phyloP scores from a whole-genome alignment of 1,140 invertebrate genomes.

The Neodiprion fabricii region DNA sequence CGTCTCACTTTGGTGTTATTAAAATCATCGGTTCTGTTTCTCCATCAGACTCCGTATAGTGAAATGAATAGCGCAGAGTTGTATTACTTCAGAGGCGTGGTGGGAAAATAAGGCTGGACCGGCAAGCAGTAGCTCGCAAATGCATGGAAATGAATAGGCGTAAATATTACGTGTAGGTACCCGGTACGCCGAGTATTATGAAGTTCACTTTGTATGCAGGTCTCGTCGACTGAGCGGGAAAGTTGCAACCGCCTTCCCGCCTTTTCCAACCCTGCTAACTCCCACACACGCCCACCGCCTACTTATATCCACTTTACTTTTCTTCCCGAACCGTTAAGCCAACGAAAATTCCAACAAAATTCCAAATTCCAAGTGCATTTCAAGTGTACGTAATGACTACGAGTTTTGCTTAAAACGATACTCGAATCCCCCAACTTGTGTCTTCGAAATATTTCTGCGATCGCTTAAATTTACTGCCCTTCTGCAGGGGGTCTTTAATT shows the following conservation, averaged over 20 bases:
- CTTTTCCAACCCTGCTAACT: not conserved
- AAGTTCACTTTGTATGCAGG: constrained; percentile 35
- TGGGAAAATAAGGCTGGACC: constrained; percentile 31
- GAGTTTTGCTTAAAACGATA: too few species aligned
- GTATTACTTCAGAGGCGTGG: constrained; percentile 34
- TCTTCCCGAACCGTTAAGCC: not conserved
- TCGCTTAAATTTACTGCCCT: too few species aligned
- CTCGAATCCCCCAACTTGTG: too few species aligned
- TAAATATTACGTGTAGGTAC: constrained; percentile 36
- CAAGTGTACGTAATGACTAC: not conserved
- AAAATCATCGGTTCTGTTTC: not conserved
- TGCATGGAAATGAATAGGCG: constrained; percentile 34
- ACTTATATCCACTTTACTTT: constrained; percentile 5
- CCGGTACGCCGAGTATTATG: constrained; percentile 24
- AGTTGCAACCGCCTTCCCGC: constrained; percentile 15
- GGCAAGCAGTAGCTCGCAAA: constrained; percentile 16
- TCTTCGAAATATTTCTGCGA: too few species aligned
- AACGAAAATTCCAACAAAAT: not conserved
- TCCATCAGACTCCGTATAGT: not conserved
- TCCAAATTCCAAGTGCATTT: not conserved
- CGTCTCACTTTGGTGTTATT: not conserved
- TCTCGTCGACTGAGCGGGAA: constrained; percentile 17
- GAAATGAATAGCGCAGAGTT: constrained; percentile 37
- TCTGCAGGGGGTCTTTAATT: too few species aligned
- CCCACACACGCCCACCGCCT: not conserved